phyloP scores from a whole-genome alignment of 2,797 vertebrate genomes.

The Brachyalestes nurse region DNA sequence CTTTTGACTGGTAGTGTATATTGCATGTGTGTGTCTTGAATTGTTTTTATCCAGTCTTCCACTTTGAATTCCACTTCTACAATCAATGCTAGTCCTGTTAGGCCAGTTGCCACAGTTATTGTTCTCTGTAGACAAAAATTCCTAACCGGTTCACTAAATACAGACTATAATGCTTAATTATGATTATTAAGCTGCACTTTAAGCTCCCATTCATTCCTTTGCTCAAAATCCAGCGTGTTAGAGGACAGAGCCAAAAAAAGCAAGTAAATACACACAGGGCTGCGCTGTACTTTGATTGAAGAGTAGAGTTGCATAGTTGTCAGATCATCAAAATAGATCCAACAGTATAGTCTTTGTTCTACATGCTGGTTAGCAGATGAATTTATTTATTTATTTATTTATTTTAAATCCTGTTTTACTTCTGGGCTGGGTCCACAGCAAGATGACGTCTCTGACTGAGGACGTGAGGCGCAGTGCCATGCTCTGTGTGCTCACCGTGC shows the following conservation, averaged over 20 bases:
- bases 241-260: background rate
- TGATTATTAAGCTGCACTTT: background rate
- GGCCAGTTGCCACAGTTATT: background rate
- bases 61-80: background rate
- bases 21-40: no score
- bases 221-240: background rate
- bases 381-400: no score
- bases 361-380: background rate
- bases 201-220: background rate
- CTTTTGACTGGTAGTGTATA: no score
- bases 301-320: background rate
- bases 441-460: slow-evolving; percentile 96
- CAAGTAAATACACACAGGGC: background rate
- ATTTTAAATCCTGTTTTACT: background rate
- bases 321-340: background rate
- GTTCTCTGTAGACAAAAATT: background rate
- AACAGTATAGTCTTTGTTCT: slow-evolving; percentile 13
- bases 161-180: background rate
- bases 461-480: slow-evolving; percentile 92
- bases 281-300: background rate
- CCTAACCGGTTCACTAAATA: background rate
- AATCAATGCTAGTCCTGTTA: background rate
- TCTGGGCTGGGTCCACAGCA: slow-evolving; percentile 74
- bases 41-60: background rate
- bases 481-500: slow-evolving; percentile 96